A percentile compares a stretch with the other conserved stretches of the same genome.
phyloP scores from a whole-genome alignment of 2,888 invertebrate species.

The Dynastes tityus region DNA sequence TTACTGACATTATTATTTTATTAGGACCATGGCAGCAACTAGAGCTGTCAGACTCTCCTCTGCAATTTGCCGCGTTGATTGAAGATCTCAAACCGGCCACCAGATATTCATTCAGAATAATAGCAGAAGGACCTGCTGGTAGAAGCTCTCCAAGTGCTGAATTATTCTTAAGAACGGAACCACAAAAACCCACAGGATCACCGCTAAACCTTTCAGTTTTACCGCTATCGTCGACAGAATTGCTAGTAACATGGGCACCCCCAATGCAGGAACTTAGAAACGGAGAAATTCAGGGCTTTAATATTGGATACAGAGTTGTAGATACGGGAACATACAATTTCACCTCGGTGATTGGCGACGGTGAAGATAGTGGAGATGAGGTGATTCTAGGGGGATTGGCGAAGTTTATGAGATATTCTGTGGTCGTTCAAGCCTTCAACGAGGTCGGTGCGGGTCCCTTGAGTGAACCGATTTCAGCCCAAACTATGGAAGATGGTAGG shows the following conservation, averaged over 20 bases:
- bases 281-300: slow-evolving; percentile 81
- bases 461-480: slow-evolving; percentile 78
- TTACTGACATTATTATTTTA: not conserved
- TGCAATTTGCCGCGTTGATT: slow-evolving; percentile 76
- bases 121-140: slow-evolving; percentile 84
- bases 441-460: slow-evolving; percentile 83
- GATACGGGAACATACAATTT: slow-evolving; percentile 77
- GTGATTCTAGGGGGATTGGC: slow-evolving; percentile 76
- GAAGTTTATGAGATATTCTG: slow-evolving; percentile 79
- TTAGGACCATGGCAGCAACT: slow-evolving; percentile 78
- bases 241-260: slow-evolving; percentile 83
- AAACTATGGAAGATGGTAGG: slow-evolving; percentile 84
- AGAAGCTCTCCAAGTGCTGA: slow-evolving; percentile 79
- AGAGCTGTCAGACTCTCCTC: slow-evolving; percentile 77
- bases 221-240: slow-evolving; percentile 82
- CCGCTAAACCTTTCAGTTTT: slow-evolving; percentile 79
- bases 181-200: slow-evolving; percentile 81
- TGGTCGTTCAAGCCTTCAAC: slow-evolving; percentile 83
- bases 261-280: slow-evolving; percentile 80
- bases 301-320: slow-evolving; percentile 78
- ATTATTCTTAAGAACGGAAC: slow-evolving; percentile 78
- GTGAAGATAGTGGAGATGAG: slow-evolving; percentile 80
- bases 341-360: slow-evolving; percentile 79
- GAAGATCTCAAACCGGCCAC: slow-evolving; percentile 82
- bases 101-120: slow-evolving; percentile 79